Evolutionary conservation across 2,113 vertebrate genomes (phyloP).

Genomic region (Bubo bubo): DNA sequence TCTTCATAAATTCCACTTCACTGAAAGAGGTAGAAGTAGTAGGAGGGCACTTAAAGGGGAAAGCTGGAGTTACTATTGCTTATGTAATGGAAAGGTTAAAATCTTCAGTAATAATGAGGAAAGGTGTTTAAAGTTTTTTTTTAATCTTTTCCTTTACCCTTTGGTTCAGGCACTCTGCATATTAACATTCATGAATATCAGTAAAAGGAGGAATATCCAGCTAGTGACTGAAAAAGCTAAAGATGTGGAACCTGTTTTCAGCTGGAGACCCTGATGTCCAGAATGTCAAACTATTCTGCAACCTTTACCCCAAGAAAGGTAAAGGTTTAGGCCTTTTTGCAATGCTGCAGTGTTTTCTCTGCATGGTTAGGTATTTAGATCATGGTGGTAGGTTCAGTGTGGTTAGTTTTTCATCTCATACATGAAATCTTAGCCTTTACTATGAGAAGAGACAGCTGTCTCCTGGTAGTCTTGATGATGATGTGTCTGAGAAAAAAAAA

Average conservation of each 20-base stretch:
- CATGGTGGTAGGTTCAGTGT: accelerated
- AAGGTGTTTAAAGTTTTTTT: not conserved
- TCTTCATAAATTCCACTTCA: not conserved
- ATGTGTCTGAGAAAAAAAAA: not conserved
- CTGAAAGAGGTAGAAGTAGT: not conserved
- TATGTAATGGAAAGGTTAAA: not conserved
- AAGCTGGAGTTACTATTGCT: not conserved
- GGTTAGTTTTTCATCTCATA: not conserved
- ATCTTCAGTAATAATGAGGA: not conserved
- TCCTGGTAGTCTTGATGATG: not conserved
- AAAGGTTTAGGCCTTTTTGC: not conserved
- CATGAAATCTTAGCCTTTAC: not conserved
- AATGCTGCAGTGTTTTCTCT: not conserved
- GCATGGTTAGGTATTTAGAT: not conserved
- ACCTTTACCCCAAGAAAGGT: not conserved
- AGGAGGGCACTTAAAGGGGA: not conserved
- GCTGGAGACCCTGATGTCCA: not conserved
- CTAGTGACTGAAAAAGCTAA: not conserved
- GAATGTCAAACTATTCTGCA: not conserved
- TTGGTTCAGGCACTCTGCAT: not conserved
- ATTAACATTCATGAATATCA: not conserved
- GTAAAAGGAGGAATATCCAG: not conserved
- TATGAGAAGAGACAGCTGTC: not conserved
- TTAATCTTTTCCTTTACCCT: not conserved
- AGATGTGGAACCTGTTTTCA: not conserved